These are phyloP conservation scores for Pipistrellus nathusii DNA, from an alignment of 2,797 vertebrate species.

Conservation along the genomic window DNA sequence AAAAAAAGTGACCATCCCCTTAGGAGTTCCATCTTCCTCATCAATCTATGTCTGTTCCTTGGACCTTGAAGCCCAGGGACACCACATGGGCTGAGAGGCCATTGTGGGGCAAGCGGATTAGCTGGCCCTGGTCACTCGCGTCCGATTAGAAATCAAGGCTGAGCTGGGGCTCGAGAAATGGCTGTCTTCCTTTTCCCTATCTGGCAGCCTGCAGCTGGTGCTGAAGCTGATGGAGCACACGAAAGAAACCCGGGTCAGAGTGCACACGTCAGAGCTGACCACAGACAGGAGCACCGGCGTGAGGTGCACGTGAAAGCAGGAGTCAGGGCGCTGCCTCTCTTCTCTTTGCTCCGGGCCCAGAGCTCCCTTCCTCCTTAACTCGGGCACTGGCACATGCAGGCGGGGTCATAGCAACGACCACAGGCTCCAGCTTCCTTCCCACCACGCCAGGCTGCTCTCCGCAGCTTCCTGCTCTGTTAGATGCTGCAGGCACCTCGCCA, in stretches of 20 bases:
- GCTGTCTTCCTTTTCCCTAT: not conserved
- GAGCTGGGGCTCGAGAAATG: not conserved
- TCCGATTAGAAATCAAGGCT: not conserved
- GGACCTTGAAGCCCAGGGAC: not conserved
- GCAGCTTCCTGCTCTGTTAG: not conserved
- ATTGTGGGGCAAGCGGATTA: not conserved
- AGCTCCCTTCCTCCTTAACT: not conserved
- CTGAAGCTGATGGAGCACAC: not conserved
- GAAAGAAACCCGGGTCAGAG: not conserved
- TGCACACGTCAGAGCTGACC: not conserved
- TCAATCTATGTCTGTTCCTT: not conserved
- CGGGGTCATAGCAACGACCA: not conserved
- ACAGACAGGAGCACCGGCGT: not conserved
- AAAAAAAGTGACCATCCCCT: not conserved
- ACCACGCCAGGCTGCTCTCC: no score
- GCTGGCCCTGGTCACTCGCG: not conserved
- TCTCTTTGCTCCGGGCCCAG: not conserved
- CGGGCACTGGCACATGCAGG: not conserved
- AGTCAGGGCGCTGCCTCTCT: not conserved
- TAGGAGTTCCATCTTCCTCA: not conserved
- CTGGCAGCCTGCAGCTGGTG: not conserved
- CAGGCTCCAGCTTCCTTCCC: not conserved
- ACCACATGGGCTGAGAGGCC: not conserved
- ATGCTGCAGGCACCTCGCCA: not conserved
- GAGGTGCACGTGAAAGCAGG: not conserved